Evolutionary conservation across 1,140 invertebrate genomes (phyloP), one percentile per base, ranked within the genome.

Genomic region (Glossosoma conforme): DNA sequence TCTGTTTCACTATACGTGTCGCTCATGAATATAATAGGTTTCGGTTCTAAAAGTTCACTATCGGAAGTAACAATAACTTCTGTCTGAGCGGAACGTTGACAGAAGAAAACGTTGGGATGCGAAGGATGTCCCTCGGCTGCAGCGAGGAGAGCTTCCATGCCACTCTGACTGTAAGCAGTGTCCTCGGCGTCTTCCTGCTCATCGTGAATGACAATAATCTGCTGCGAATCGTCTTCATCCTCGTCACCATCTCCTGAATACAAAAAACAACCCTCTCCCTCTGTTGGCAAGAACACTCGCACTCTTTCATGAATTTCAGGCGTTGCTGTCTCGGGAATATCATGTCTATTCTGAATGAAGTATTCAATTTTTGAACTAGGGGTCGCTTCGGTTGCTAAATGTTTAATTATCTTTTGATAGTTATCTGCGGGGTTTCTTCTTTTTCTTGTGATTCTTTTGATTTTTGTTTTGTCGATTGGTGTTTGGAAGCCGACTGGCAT

Each of bases 401-500:
- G n/a, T 33, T 33, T 33, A 3, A 11, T 13, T 11, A 33, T 4
- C 11, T 11, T 33, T 33, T 10, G 20, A 22, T 28, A 25, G 35
- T 38, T 42, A 20, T 49, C 28, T 1, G 40, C 25, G 5, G 40
- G 48, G 15, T 36, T 50, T 17, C 24, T 33, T 10, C 48, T 19
- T 15, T 22, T 50, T n/a, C 48, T 33, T 1, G 48, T 50, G 30
- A 50, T 50, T 24, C 48, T 42, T n/a, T 35, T 50, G 10, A 43
- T 43, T 32, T 49, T 49, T 3, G 46, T 41, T 21, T 36, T 49
- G 22, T 50, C 41, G 19, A 50, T 37, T 3, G 48, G 38, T 1
- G 13, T 15, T 13, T 44, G 38, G 20, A 41, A 50, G 2, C 48
- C 48, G 6, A 50, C 32, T 8, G 48, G 48, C 21, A 50, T 14